phyloP scores from a whole-genome alignment of 2,797 vertebrate genomes.

The Ctenosaura bakeri region DNA sequence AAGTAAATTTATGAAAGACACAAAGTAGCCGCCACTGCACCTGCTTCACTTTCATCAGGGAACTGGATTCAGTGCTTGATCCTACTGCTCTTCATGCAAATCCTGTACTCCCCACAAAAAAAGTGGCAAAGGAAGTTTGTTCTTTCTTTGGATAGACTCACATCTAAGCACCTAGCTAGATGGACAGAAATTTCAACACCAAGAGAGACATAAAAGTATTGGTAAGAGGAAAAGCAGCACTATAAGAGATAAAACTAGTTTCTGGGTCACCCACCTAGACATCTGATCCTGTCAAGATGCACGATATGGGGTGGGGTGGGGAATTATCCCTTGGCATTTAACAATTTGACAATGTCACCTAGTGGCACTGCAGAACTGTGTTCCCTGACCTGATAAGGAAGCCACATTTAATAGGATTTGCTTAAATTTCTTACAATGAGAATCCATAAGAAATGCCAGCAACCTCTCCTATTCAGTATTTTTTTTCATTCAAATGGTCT shows the following conservation, averaged over 20 bases:
- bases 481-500: constrained; percentile 74
- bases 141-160: constrained; percentile 42
- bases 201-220: not conserved
- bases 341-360: not conserved
- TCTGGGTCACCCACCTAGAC: not conserved
- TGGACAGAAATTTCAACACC: too few relatives aligned
- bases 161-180: not conserved
- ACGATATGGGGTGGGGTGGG: not conserved
- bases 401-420: constrained; percentile 42
- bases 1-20: not conserved
- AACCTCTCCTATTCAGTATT: constrained; percentile 35
- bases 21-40: not conserved
- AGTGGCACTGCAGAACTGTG: not conserved
- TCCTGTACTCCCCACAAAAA: not conserved
- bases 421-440: constrained; percentile 50
- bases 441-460: constrained; percentile 60
- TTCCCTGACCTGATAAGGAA: not conserved
- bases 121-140: not conserved
- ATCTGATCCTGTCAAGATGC: not conserved
- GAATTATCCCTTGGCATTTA: not conserved
- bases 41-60: constrained; percentile 42
- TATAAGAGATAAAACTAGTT: constrained; percentile 2
- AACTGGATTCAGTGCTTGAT: constrained; percentile 35
- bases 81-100: constrained; percentile 33
- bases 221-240: not conserved